Evolutionary conservation across 2,888 invertebrate species (phyloP), one percentile per base, ranked within the genome.

Genomic region (Tiphia femorata): DNA sequence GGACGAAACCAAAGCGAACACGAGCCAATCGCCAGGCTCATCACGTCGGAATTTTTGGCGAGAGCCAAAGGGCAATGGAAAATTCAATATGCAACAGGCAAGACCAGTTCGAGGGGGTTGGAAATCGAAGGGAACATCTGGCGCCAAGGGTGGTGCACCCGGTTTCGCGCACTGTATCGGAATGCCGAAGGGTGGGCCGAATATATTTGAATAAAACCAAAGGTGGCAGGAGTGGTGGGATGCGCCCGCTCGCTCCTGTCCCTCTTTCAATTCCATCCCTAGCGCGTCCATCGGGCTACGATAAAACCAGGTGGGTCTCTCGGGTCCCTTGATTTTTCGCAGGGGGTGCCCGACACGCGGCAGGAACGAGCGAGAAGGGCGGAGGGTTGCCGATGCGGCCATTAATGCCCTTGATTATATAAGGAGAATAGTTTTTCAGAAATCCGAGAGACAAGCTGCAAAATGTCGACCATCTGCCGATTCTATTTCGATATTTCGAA

Each of bases 121-220:
- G 42, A 56, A 62, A 61, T 40, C 30, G 62, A 4, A 50, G 54
- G 62, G 64, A 75, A 72, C 76, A 76, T 75, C 76, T 76, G 76
- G 76, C 71, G 67, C 56, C 62, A 57, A 19, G 7, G 17, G 60
- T 48, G 38, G 58, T 46, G 46, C 42, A 46, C 23, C 29, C 41
- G 19, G 35, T 62, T 49, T 46, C 56, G 43, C 49, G 65, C 62
- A 64, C 58, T 67, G 64, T 72, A 76, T 73, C 69, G 76, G 75
- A 71, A 77, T 76, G 65, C 50, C 58, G 40, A 43, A 46, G 49
- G 58, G 46, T 41, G 19, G 29, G 51, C 53, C 61, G 67, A 64
- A 69, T 71, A 61, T 62, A 71, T 77, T 76, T 76, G 75, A 77
- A 77, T 76, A 76, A 74, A 74, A 72, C 68, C 72, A 70, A 73